Conservation (phyloP, 1,140 invertebrate genomes). For the Nylanderia fulva region DNA sequence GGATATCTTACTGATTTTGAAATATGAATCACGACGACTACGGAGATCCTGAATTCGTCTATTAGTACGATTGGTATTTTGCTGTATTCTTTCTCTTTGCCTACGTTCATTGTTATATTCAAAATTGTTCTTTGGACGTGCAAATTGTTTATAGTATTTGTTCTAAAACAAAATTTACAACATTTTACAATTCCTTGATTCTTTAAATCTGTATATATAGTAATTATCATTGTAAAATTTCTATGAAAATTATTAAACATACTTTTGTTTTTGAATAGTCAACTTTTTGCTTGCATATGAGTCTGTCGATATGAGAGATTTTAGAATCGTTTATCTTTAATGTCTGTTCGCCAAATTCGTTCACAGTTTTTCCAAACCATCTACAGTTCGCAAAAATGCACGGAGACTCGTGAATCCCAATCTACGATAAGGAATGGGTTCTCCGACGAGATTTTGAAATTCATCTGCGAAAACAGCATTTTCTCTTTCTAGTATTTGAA, state of each 20-base stretch:
- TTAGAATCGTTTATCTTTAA: slow-evolving; percentile 53
- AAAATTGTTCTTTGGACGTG: background rate
- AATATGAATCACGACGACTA: background rate
- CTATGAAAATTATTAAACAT: background rate
- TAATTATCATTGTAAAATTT: background rate
- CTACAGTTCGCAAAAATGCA: slow-evolving; percentile 40
- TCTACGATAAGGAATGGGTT: slow-evolving; percentile 60
- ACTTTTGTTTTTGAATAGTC: slow-evolving; percentile 44
- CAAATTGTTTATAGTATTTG: slow-evolving; percentile 53
- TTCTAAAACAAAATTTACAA: slow-evolving; percentile 15
- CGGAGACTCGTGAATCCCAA: slow-evolving; percentile 61
- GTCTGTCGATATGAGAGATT: slow-evolving; percentile 52
- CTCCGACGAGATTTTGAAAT: slow-evolving; percentile 56
- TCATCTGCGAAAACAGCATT: slow-evolving; percentile 55
- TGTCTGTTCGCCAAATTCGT: slow-evolving; percentile 25
- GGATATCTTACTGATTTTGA: background rate
- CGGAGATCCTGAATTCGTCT: background rate
- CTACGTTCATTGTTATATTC: background rate
- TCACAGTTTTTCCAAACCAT: slow-evolving; percentile 48
- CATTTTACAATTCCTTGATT: background rate
- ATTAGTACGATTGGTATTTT: background rate
- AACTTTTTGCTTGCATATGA: slow-evolving; percentile 65
- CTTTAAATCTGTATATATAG: background rate
- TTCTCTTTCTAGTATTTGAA: slow-evolving; percentile 19
- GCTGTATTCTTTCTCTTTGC: background rate